Base-by-base conservation (phyloP, 2,888 invertebrate species). In the Hemistola chrysoprasaria region DNA sequence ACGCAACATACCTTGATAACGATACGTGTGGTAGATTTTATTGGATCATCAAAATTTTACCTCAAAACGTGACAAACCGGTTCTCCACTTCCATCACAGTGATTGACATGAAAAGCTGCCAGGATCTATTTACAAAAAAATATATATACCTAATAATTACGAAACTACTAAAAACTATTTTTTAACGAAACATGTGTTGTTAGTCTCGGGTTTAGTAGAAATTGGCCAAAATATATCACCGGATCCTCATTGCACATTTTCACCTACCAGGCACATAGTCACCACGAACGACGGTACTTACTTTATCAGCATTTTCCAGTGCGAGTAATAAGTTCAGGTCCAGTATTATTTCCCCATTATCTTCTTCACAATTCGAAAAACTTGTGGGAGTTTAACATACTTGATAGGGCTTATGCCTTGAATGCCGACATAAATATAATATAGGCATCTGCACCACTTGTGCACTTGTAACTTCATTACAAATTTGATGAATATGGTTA, bases 281-380 rank as follows among this genome's bases (percentile, higher is more conserved):
- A n/a, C 32, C 36, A 6, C 50, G 43, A 51, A 51, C 27, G 22
- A 35, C 35, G 27, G 35, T 27, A 35, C 39, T 34, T 45, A 27
- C n/a, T n/a, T n/a, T n/a, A n/a, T n/a, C n/a, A n/a, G n/a, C n/a
- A n/a, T n/a, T n/a, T n/a, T n/a, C n/a, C n/a, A n/a, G n/a, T n/a
- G n/a, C n/a, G n/a, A n/a, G n/a, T n/a, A n/a, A n/a, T n/a, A n/a
- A n/a, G n/a, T n/a, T n/a, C n/a, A n/a, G n/a, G n/a, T n/a, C n/a
- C n/a, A n/a, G n/a, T n/a, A n/a, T n/a, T n/a, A n/a, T n/a, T n/a
- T n/a, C n/a, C n/a, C n/a, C n/a, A n/a, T n/a, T n/a, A n/a, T n/a
- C n/a, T n/a, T n/a, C n/a, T n/a, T n/a, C n/a, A n/a, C n/a, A n/a
- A n/a, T n/a, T n/a, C n/a, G n/a, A n/a, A n/a, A n/a, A n/a, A n/a